Evolutionary conservation across 2,113 vertebrate species (phyloP), one percentile per base, ranked within the genome.

Genomic region (Labeo catla): DNA sequence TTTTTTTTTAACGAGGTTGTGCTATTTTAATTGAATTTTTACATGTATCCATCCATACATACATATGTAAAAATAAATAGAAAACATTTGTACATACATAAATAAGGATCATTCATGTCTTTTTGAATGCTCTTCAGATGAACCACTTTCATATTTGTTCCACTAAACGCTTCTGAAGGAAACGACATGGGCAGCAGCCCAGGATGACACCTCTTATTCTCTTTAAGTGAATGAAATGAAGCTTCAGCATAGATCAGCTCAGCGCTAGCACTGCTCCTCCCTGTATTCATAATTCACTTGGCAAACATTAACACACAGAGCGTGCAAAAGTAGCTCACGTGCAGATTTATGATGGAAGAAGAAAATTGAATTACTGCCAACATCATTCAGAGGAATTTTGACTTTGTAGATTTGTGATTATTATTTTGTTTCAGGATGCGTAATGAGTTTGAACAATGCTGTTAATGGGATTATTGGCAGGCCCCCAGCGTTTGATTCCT

Each of bases 401-500:
- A 83, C 63, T 95, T 93, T 94, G 93, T 94, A 93, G 90, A 88
- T 91, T 85, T 91, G 91, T 90, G 81, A 94, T 95, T 95, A 95
- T 95, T 93, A 92, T 94, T 94, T 92, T 95, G 93, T 94, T 93
- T 93, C 93, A 92, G 91, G 93, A 93, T 92, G 91, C 92, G 93
- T 95, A 94, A 94, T 93, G 93, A 95, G 92, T 94, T 93, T 92
- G 91, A 95, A 95, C 93, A 94, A 95, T 93, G 94, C 91, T 90
- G 92, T 94, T 95, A 95, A 95, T 95, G 94, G 93, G 84, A 91
- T 94, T 94, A 94, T 94, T 95, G 95, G 94, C 95, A 81, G 84
- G 81, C 91, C 86, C 94, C 94, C 95, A 95, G 93, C 91, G 68
- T 68, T 81, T 76, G 43, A 47, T 86, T 91, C 90, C 91, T 91